Percentiles rank a stretch among this genome's conserved stretches.
phyloP scores from a whole-genome alignment of 2,113 vertebrate genomes.

The Capricornis sumatraensis region DNA sequence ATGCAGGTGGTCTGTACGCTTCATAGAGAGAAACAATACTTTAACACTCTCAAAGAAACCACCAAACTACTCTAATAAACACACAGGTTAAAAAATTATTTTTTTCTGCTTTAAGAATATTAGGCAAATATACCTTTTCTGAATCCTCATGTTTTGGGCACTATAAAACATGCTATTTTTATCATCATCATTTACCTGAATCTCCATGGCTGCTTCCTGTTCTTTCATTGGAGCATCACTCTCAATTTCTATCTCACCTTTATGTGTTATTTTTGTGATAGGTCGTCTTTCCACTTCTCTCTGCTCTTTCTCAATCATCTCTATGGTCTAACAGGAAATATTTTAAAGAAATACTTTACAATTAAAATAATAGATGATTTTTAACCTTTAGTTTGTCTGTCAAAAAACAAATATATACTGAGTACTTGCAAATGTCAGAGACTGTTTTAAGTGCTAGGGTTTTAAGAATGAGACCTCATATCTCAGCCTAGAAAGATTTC shows the following conservation, averaged over 20 bases:
- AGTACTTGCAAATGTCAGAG: neutral
- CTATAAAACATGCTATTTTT: neutral
- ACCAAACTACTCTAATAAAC: neutral
- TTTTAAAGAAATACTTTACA: neutral
- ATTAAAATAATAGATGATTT: constrained; percentile 23
- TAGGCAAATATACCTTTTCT: neutral
- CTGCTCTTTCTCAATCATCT: constrained; percentile 99
- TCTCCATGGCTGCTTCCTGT: constrained; percentile 86
- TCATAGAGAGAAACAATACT: neutral
- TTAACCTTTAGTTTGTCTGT: neutral
- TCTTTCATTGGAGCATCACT: constrained; percentile 93
- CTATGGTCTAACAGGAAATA: constrained; percentile 89
- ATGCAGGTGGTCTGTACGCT: neutral
- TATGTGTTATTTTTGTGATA: constrained; percentile 98
- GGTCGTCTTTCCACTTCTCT: constrained; percentile 95
- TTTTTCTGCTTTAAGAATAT: neutral
- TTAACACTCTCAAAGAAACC: neutral
- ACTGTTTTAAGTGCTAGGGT: neutral
- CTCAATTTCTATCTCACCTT: constrained; percentile 99
- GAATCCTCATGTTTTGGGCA: neutral
- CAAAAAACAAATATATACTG: neutral
- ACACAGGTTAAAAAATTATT: neutral
- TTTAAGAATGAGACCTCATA: neutral
- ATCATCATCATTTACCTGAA: constrained; percentile 80
- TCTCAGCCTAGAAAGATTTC: neutral